Evolutionary conservation across 2,888 invertebrate species (phyloP).

Genomic region (Pandemis heparana): DNA sequence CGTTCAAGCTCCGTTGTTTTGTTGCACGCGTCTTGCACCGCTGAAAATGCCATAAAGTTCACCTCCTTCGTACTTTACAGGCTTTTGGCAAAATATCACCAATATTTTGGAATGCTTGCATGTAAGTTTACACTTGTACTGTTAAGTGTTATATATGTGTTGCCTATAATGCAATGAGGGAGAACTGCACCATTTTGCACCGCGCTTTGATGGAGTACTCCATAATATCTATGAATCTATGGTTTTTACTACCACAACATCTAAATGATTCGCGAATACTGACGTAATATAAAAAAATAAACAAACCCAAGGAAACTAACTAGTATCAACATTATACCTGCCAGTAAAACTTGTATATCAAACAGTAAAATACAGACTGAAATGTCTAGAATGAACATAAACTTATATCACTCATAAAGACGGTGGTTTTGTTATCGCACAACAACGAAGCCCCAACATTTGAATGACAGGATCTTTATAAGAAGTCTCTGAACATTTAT

Average conservation of each 20-base stretch:
- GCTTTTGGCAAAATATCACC: slow-evolving; percentile 10
- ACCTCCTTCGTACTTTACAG: slow-evolving; percentile 19
- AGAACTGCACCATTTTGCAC: background rate
- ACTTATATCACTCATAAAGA: slow-evolving; percentile 35
- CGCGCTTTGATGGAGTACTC: background rate
- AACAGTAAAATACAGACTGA: slow-evolving; percentile 25
- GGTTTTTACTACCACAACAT: background rate
- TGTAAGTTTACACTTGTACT: background rate
- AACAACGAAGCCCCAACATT: slow-evolving; percentile 8
- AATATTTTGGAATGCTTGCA: background rate
- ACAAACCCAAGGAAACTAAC: slow-evolving; percentile 13
- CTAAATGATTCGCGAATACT: background rate
- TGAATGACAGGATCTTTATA: slow-evolving; percentile 20
- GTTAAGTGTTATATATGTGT: no score
- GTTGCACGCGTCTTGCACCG: slow-evolving; percentile 40
- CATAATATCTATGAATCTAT: background rate
- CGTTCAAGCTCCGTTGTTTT: slow-evolving; percentile 36
- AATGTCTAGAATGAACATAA: slow-evolving; percentile 26
- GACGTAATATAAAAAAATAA: slow-evolving; percentile 1
- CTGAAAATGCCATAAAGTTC: slow-evolving; percentile 47
- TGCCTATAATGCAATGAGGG: no score
- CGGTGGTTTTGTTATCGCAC: slow-evolving; percentile 17
- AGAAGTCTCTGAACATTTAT: slow-evolving; percentile 15
- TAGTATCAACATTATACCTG: slow-evolving; percentile 22
- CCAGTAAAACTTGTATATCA: slow-evolving; percentile 33